Base-by-base conservation (phyloP, 2,797 vertebrate genomes). In the Aplochiton taeniatus region DNA sequence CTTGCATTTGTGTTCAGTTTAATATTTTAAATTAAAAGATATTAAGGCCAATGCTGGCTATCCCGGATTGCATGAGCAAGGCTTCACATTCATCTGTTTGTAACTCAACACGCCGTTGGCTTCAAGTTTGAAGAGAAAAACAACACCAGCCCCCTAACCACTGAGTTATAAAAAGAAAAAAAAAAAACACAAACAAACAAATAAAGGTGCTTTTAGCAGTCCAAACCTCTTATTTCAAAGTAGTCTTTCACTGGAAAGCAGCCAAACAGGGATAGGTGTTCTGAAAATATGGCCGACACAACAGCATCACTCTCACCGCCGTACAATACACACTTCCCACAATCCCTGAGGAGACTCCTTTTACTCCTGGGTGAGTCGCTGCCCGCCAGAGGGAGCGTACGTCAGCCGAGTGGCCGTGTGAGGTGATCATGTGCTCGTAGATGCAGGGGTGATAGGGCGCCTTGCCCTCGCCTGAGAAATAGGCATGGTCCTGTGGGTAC, bases 371-470 rank as follows among this genome's bases (percentile, higher is more conserved):
- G 50, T 92, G 84, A n/a, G 90, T 95, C 4, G 93, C 93, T 43
- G 82, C 87, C 73, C 70, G 88, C 97, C 97, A 98, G 0, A 98
- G 87, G 51, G 85, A 79, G 51, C 85, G 84, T 41, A 96, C 86
- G 19, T 98, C 96, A 0, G 85, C 60, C 54, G 90, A 71, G 0
- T 98, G 96, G 66, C 95, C 94, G 0, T 97, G 96, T 43, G 96
- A 98, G 11, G 95, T 98, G 75, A 98, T 96, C 95, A 98, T 98
- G 86, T 90, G 93, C 43, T 93, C 87, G 60, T 94, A 98, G 85
- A 98, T 95, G 82, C 96, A 98, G 13, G 92, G 93, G 78, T 98
- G 96, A 76, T 96, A 93, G 0, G 92, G 95, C 44, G 94, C 88
- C 71, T 95, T 96, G 14, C 90, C 95, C 90, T 95, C 96, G 45